Percentiles rank a stretch among this genome's conserved stretches.
Evolutionary conservation across 2,888 invertebrate genomes (phyloP).

Genomic region (Tenthredo livida): DNA sequence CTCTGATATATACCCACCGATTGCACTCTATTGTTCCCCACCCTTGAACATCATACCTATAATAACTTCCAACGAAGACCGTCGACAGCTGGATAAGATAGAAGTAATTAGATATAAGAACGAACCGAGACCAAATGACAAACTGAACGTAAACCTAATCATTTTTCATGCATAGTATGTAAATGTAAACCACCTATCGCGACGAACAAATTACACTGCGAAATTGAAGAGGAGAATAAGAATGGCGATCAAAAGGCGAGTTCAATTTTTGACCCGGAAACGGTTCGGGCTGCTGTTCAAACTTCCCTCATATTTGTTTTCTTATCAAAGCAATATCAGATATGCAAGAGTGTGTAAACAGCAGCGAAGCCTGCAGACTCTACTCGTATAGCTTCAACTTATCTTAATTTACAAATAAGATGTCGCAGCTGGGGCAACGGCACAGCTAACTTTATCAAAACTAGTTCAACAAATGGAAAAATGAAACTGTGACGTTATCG

Average conservation of each 20-base stretch:
- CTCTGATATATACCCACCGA: slow-evolving; percentile 13
- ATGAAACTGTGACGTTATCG: background rate
- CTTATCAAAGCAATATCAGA: slow-evolving; percentile 9
- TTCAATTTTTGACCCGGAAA: slow-evolving; percentile 17
- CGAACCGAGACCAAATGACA: background rate
- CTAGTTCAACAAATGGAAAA: slow-evolving; percentile 65
- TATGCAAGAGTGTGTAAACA: background rate
- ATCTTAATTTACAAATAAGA: slow-evolving; percentile 13
- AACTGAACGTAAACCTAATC: background rate
- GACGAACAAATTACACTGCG: background rate
- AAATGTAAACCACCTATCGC: background rate
- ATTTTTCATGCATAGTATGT: background rate
- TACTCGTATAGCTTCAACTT: slow-evolving; percentile 17
- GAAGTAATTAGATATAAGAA: background rate
- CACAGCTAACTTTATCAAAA: slow-evolving; percentile 71
- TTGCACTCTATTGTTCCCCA: slow-evolving; percentile 20
- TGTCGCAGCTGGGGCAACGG: slow-evolving; percentile 28
- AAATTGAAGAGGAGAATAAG: background rate
- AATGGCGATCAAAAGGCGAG: background rate
- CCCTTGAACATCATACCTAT: background rate
- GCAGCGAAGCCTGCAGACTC: slow-evolving; percentile 4
- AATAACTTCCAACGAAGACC: background rate
- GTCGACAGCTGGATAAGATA: background rate
- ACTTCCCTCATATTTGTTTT: slow-evolving; percentile 31
- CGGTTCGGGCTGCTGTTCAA: background rate